Evolutionary conservation across 2,888 invertebrate genomes (phyloP), one percentile per base, ranked within the genome.

Genomic region (Octodonta nipae): DNA sequence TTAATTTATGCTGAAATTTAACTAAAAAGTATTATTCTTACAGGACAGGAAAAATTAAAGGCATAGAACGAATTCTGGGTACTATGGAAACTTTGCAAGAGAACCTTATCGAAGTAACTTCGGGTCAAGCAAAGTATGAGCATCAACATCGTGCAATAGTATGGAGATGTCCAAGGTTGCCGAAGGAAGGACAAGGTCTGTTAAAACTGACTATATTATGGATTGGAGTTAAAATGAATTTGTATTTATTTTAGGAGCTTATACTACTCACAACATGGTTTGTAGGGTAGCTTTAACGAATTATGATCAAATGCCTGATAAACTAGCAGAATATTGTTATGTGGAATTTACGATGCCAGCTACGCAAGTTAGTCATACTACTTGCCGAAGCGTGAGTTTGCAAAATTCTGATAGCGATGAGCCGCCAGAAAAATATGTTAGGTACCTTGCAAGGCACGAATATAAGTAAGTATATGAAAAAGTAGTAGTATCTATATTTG

Each of bases 271-370:
- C 68, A 80, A 92, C 60, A 75, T 98, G 66, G 84, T 87, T 41
- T 88, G 92, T 55, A 79, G 87, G 40, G 79, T 99, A 72, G 88
- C 89, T 40, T 72, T 99, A 44, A 95, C 93, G 13, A 89, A 91
- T 28, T 98, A 88, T 67, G 98, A 98, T 66, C 87, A 93, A 66
- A 78, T 96, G 56, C 98, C 98, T 14, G 91, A 88, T 43, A 79
- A 84, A 60, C 72, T 95, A 58, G 81, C 91, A 39, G 82, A 82
- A 46, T 80, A 75, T 62, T 86, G 87, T 47, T 76, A 75, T 58
- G 92, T 96, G 16, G 93, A 96, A 65, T 98, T 95, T 65, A 95
- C 92, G 28, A 98, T 98, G 96, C 96, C 98, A 17, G 84, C 89
- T 44, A 91, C 92, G 20, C 92, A 92, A 58, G 81, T 78, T 31